Conservation (phyloP, 2,888 invertebrate genomes). For the Gibbula magus region DNA sequence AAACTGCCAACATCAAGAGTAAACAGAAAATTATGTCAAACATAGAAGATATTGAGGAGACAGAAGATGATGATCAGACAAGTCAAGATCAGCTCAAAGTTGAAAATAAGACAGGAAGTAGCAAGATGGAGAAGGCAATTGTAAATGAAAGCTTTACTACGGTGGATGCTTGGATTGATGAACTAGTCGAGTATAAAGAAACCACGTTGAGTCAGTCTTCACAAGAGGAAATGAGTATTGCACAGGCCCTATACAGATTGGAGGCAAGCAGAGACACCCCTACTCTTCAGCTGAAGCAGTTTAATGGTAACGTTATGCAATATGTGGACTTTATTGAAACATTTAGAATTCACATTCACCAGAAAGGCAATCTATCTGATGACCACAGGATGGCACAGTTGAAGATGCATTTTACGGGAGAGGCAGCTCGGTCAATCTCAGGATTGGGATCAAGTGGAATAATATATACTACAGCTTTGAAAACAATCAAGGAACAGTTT, state of each 20-base stretch:
- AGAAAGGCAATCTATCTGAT: background rate
- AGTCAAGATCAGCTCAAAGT: no score
- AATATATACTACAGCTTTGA: background rate
- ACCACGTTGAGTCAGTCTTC: background rate
- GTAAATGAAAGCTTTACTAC: background rate
- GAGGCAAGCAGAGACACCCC: constrained; percentile 2
- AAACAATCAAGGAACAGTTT: background rate
- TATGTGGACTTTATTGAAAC: background rate
- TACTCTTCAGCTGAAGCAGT: background rate
- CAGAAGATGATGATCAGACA: no score
- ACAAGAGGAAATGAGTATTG: background rate
- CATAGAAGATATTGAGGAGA: no score
- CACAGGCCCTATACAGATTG: background rate
- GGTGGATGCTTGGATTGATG: background rate
- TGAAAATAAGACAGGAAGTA: no score
- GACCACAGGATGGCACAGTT: background rate
- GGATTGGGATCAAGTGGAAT: constrained; percentile 1
- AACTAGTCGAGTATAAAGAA: background rate
- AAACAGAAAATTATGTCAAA: no score
- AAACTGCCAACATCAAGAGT: no score
- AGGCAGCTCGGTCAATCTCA: background rate
- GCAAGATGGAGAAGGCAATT: no score
- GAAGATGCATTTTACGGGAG: background rate
- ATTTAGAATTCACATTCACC: background rate
- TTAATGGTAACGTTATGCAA: background rate